Evolutionary conservation across 2,797 vertebrate species (phyloP).

Genomic region (Thunnus albacares): DNA sequence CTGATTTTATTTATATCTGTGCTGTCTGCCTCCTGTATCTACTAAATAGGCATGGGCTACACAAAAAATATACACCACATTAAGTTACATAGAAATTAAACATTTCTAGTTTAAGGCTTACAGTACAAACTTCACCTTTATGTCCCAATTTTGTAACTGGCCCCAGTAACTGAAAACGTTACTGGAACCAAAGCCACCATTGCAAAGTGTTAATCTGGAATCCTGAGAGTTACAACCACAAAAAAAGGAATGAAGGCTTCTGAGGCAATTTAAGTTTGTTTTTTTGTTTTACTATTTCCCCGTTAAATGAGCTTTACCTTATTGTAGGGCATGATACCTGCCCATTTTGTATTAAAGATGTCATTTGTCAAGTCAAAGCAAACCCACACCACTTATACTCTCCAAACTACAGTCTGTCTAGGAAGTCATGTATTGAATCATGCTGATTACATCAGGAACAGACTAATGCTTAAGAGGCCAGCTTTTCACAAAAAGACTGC

Average conservation of each 20-base stretch:
- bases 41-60: no score
- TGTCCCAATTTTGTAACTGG: conserved; percentile 2
- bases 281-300: not conserved
- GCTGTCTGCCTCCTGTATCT: not conserved
- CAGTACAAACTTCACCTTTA: not conserved
- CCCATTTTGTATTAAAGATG: not conserved
- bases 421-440: conserved; percentile 22
- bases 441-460: not conserved
- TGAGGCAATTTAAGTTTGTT: not conserved
- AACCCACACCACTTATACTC: not conserved
- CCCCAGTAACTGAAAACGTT: not conserved
- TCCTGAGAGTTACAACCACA: not conserved
- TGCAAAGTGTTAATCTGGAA: not conserved
- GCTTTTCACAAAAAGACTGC: not conserved
- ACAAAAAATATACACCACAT: not conserved
- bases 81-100: not conserved
- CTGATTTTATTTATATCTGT: not conserved
- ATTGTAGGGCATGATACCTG: not conserved
- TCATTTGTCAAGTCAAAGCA: conserved; percentile 15
- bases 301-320: not conserved
- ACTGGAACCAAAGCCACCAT: not conserved
- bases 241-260: not conserved
- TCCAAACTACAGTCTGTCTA: not conserved
- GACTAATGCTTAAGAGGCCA: not conserved
- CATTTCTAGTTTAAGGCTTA: not conserved